Percentiles rank a stretch among this genome's conserved stretches.
These are phyloP conservation scores for Heteronetta atricapilla DNA, from an alignment of 2,113 vertebrate species.

Conservation along the genomic window DNA sequence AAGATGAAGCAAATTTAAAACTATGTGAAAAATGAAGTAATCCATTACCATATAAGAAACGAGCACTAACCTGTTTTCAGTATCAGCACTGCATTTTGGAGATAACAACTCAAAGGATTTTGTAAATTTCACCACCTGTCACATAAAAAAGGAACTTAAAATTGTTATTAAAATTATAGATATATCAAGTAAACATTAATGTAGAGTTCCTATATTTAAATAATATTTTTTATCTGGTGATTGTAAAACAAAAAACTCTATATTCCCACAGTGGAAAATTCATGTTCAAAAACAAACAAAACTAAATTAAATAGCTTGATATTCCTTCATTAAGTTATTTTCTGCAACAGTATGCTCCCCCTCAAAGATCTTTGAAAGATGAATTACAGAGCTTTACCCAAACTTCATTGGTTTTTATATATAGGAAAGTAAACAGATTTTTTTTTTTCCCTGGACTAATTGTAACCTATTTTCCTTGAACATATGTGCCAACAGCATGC, in stretches of 20 bases:
- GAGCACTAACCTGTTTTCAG: conserved; percentile 88
- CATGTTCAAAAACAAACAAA: neutral
- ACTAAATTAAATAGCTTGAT: neutral
- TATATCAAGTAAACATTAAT: neutral
- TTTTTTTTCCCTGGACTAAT: neutral
- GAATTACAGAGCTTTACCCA: neutral
- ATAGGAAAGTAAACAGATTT: neutral
- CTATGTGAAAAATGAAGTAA: neutral
- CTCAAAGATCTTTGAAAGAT: neutral
- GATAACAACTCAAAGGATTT: conserved; percentile 98
- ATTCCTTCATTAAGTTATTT: neutral
- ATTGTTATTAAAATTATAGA: neutral
- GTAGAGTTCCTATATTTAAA: neutral
- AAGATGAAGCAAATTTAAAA: neutral
- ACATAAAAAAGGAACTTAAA: conserved; percentile 22
- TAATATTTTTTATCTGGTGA: neutral
- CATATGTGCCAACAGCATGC: accelerated
- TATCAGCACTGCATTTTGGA: conserved; percentile 95
- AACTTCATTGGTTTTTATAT: neutral
- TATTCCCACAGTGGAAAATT: neutral
- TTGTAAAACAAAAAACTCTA: neutral
- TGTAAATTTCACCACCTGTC: conserved; percentile 98
- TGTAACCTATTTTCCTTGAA: neutral
- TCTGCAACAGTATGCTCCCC: neutral
- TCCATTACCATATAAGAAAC: neutral